These are phyloP conservation scores for Petaurus breviceps DNA, from an alignment of 2,113 vertebrate genomes.

Conservation along the genomic window DNA sequence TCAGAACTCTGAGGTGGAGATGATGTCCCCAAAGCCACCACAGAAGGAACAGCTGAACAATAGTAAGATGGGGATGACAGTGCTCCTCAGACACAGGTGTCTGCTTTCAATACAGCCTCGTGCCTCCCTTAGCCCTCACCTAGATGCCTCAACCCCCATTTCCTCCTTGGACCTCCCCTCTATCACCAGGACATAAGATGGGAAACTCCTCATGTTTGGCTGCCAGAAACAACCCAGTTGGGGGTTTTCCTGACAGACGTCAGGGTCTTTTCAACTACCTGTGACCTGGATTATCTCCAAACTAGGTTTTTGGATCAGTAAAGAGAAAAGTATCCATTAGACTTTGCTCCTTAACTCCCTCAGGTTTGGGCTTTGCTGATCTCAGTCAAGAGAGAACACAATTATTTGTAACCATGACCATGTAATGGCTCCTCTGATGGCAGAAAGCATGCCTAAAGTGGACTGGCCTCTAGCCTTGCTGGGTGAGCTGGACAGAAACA, in stretches of 20 bases:
- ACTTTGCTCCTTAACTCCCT: background rate
- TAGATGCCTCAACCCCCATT: background rate
- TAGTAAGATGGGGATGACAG: background rate
- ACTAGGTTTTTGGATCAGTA: constrained; percentile 21
- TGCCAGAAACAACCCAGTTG: background rate
- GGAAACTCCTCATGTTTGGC: background rate
- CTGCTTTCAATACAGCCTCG: background rate
- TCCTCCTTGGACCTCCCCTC: background rate
- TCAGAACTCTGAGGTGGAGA: background rate
- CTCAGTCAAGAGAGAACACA: background rate
- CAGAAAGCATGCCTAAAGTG: background rate
- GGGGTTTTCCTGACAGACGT: background rate
- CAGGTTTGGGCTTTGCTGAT: background rate
- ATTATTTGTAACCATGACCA: constrained; percentile 6
- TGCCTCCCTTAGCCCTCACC: too few relatives aligned
- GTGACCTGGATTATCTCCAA: background rate
- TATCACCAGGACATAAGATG: background rate
- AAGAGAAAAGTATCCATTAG: constrained; percentile 29
- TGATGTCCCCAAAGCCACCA: background rate
- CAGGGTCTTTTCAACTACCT: background rate
- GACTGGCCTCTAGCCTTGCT: background rate
- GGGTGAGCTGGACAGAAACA: background rate
- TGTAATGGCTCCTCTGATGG: background rate
- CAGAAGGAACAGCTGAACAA: constrained; percentile 19
- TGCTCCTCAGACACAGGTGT: constrained; percentile 5